Evolutionary conservation across 1,140 invertebrate species (phyloP).

Genomic region (Oedothorax gibbosus): DNA sequence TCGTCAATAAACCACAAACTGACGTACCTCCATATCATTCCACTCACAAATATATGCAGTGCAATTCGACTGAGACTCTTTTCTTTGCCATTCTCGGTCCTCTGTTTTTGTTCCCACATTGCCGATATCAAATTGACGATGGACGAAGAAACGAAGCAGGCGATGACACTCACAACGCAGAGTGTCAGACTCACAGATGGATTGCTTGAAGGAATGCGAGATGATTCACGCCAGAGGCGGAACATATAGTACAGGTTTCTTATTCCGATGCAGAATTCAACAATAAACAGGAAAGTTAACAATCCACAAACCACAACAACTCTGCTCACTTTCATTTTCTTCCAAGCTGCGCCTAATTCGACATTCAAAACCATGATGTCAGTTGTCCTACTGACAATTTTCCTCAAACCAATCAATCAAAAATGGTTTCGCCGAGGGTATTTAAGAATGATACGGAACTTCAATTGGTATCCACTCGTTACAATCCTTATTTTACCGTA

Average conservation of each 20-base stretch:
- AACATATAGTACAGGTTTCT: conserved; percentile 39
- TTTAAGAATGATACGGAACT: too few relatives aligned
- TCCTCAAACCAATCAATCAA: too few relatives aligned
- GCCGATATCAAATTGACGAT: conserved; percentile 33
- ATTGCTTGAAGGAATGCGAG: background rate
- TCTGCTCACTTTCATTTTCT: conserved; percentile 28
- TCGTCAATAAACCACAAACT: conserved; percentile 72
- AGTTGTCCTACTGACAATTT: too few relatives aligned
- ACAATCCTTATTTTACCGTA: too few relatives aligned
- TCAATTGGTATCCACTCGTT: too few relatives aligned
- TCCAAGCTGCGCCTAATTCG: background rate
- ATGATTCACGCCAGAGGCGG: conserved; percentile 15
- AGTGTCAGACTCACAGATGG: conserved; percentile 19
- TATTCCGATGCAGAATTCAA: conserved; percentile 40
- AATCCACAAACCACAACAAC: conserved; percentile 34
- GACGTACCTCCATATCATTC: conserved; percentile 89
- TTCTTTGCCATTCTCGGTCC: conserved; percentile 10
- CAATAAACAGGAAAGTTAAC: conserved; percentile 41
- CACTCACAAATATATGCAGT: conserved; percentile 65
- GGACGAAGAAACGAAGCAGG: background rate
- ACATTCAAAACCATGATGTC: background rate
- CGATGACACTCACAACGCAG: conserved; percentile 19
- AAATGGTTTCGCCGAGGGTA: too few relatives aligned
- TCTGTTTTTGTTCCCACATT: conserved; percentile 44
- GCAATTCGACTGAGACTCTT: conserved; percentile 26